Evolutionary conservation across 2,113 vertebrate species (phyloP), one percentile per base, ranked within the genome.

Genomic region (Lophura nycthemera): DNA sequence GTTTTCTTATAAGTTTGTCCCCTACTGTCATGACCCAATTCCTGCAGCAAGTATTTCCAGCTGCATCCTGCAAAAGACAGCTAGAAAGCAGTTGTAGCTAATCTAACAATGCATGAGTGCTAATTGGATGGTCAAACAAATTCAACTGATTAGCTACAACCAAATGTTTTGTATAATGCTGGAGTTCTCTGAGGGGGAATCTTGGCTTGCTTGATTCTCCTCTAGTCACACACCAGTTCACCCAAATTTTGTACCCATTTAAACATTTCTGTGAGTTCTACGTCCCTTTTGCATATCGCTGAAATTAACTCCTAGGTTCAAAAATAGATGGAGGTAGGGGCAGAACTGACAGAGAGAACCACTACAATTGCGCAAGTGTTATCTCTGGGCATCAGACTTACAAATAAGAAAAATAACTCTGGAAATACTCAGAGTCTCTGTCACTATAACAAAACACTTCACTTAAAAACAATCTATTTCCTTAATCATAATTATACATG

Each of bases 21-120:
- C 69, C 80, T 90, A 71, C 90, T 86, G 79, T 64, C 83, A 52
- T 57, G 79, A 93, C 86, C 76, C 42, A 90, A 61, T 86, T 96
- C 79, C 83, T 78, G 69, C 42, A 94, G 80, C 56, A 76, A 56
- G 8, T 83, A 92, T 77, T 90, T 94, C 83, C 64, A 90, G 54
- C 48, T 77, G 54, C 72, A 93, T 83, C 80, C 45, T 86, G 30
- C 22, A 73, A 80, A 43, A 86, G 83, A 74, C 30, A 88, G 75
- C n/a, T 59, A 76, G 72, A 83, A 88, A 92, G 45, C 40, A 83
- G 64, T 66, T 86, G 67, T 0, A 94, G 61, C 38, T 86, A 60
- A 89, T 83, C 21, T 90, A 79, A 71, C 83, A 88, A 38, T 25
- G 45, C 69, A 77, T 42, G 77, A 88, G 86, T 38, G 45, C 32